phyloP scores from a whole-genome alignment of 2,113 vertebrate genomes.

The Tetrax tetrax region DNA sequence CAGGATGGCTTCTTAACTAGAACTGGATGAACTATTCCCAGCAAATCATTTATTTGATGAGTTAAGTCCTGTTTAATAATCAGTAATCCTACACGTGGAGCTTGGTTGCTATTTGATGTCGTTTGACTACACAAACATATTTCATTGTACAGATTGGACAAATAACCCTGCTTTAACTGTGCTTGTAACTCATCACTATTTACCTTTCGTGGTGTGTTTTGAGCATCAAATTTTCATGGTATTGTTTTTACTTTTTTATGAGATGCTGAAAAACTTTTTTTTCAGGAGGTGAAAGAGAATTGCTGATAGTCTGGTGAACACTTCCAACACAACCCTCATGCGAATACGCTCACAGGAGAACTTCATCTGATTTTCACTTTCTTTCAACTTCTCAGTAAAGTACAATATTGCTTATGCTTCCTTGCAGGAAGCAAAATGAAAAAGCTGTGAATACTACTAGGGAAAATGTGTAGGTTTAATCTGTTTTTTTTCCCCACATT shows the following conservation, averaged over 20 bases:
- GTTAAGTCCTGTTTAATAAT: background rate
- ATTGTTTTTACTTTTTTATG: slow-evolving; percentile 7
- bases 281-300: background rate
- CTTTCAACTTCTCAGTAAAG: background rate
- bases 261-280: background rate
- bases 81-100: background rate
- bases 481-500: background rate
- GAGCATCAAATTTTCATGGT: slow-evolving; percentile 14
- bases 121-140: background rate
- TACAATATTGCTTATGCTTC: background rate
- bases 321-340: background rate
- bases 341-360: background rate
- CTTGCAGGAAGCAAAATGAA: background rate
- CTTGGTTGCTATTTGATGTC: background rate
- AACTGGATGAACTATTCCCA: background rate
- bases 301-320: background rate
- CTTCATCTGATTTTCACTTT: background rate
- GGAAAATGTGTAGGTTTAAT: background rate
- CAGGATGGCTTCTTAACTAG: background rate
- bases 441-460: background rate
- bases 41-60: background rate
- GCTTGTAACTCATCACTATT: background rate
- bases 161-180: background rate
- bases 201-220: background rate
- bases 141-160: background rate